These are phyloP conservation scores for Morone chrysops DNA, from an alignment of 2,113 vertebrate species.

Conservation along the genomic window DNA sequence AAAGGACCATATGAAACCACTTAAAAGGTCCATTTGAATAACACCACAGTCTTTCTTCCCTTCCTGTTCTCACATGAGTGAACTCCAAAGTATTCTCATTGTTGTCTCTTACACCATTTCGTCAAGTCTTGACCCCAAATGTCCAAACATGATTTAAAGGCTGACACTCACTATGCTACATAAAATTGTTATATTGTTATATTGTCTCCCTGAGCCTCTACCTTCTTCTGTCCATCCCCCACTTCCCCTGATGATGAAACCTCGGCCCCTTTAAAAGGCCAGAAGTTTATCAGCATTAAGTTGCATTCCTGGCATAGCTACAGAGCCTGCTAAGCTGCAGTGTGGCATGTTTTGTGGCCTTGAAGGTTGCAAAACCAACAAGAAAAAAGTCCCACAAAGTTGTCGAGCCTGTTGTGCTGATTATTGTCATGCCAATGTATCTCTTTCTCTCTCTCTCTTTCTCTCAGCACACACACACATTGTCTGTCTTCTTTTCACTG, in stretches of 20 bases:
- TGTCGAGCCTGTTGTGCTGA: slow-evolving; percentile 69
- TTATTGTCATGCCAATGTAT: not conserved
- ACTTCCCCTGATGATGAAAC: slow-evolving; percentile 54
- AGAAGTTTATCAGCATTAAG: slow-evolving; percentile 76
- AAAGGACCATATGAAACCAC: not conserved
- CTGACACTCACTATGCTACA: not conserved
- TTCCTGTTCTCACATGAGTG: not conserved
- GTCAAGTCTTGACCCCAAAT: not conserved
- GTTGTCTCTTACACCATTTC: not conserved
- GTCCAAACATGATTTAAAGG: not conserved
- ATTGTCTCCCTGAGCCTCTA: not conserved
- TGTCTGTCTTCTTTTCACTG: not conserved
- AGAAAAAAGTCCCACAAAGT: slow-evolving; percentile 25
- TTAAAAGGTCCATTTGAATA: not conserved
- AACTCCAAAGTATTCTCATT: not conserved
- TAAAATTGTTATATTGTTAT: not conserved
- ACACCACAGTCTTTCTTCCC: not conserved
- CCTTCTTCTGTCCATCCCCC: not conserved
- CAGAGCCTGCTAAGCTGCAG: slow-evolving; percentile 50
- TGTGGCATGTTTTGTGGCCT: slow-evolving; percentile 30
- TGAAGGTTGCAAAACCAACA: slow-evolving; percentile 52
- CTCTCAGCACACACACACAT: not conserved
- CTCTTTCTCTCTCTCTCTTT: slow-evolving; percentile 11
- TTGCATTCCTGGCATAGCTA: slow-evolving; percentile 78
- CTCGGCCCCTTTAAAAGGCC: slow-evolving; percentile 54